Evolutionary conservation across 2,888 invertebrate genomes (phyloP).

Genomic region (Chymomyza amoena): DNA sequence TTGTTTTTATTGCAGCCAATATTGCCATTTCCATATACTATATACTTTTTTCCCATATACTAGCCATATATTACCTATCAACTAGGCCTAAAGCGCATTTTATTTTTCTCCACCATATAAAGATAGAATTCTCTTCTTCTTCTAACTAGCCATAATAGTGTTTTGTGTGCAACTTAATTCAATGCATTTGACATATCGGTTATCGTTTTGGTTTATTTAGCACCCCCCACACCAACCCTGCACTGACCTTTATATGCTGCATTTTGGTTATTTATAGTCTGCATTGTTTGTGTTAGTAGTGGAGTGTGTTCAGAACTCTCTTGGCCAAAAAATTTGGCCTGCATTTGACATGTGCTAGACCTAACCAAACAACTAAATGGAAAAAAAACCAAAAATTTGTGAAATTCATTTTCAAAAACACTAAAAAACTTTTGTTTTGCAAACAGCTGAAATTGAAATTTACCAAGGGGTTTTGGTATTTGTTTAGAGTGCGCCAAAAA

Average conservation of each 20-base stretch:
- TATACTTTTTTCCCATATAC: neutral
- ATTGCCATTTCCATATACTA: neutral
- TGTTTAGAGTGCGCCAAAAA: neutral
- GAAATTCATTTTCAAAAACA: neutral
- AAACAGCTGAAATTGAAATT: neutral
- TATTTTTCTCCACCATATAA: neutral
- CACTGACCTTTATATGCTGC: constrained; percentile 2
- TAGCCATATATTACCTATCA: neutral
- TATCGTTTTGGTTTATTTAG: neutral
- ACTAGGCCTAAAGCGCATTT: neutral
- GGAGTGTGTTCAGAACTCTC: constrained; percentile 3
- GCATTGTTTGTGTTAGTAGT: neutral
- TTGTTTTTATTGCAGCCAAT: constrained; percentile 22
- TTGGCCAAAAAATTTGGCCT: constrained; percentile 51
- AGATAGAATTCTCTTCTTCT: neutral
- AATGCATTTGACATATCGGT: constrained; percentile 66
- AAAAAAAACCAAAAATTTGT: neutral
- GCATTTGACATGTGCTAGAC: constrained; percentile 67
- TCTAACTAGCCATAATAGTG: neutral
- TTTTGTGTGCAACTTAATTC: neutral
- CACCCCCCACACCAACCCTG: no score
- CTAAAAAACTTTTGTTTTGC: neutral
- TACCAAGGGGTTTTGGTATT: neutral
- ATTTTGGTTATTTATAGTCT: constrained; percentile 30
- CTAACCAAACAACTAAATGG: constrained; percentile 30